Conservation (phyloP, 2,888 invertebrate species). For the Caradrina kadenii region DNA sequence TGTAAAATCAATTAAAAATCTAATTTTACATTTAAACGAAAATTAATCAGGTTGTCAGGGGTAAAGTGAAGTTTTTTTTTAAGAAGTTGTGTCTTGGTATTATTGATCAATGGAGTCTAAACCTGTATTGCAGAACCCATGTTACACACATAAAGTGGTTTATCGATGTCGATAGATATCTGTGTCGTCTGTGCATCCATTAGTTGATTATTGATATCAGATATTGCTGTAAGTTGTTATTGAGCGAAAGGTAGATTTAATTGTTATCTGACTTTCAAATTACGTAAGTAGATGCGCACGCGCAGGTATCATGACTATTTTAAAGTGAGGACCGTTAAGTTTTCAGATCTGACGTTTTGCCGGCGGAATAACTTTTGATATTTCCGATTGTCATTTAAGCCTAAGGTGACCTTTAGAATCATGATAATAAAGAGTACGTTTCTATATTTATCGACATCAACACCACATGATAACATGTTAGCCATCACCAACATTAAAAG, state of each 20-base stretch:
- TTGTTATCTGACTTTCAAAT: not conserved
- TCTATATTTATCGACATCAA: constrained; percentile 31
- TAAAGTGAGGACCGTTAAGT: not conserved
- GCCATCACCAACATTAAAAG: constrained; percentile 40
- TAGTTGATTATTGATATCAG: constrained; percentile 15
- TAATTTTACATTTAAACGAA: no score
- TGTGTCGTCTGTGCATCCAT: constrained; percentile 7
- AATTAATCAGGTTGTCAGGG: no score
- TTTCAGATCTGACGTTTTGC: not conserved
- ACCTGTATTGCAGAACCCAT: constrained; percentile 8
- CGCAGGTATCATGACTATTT: not conserved
- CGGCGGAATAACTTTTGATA: not conserved
- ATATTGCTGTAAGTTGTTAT: not conserved
- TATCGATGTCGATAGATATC: constrained; percentile 42
- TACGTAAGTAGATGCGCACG: not conserved
- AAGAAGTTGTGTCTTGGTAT: no score
- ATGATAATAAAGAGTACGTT: not conserved
- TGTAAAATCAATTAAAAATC: no score
- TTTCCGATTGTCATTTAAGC: not conserved
- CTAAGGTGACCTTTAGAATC: not conserved
- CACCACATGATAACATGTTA: constrained; percentile 29
- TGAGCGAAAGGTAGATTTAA: not conserved
- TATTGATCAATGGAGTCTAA: no score
- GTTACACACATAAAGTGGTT: constrained; percentile 38
- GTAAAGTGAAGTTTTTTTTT: no score